Evolutionary conservation across 2,888 invertebrate species (phyloP).

Genomic region (Epsilonema sp.): DNA sequence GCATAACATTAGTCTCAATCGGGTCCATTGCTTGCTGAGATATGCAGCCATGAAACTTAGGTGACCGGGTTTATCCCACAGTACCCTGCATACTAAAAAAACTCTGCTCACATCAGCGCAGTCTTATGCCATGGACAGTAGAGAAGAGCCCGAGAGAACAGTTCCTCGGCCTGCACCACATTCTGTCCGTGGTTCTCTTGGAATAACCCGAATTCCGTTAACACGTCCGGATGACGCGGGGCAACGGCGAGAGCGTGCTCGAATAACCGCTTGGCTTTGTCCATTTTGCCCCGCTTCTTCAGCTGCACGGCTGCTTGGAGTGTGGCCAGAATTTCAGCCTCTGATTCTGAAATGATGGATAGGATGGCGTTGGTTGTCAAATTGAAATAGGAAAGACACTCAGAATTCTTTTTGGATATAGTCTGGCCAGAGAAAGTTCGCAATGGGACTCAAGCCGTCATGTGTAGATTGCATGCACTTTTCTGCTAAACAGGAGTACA

Average conservation of each 20-base stretch:
- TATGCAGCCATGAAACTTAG: too few species aligned
- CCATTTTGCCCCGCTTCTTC: slow-evolving; percentile 16
- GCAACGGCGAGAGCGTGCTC: slow-evolving; percentile 73
- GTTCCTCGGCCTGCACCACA: slow-evolving; percentile 66
- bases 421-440: too few species aligned
- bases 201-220: slow-evolving; percentile 67
- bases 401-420: too few species aligned
- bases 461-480: too few species aligned
- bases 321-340: slow-evolving; percentile 18
- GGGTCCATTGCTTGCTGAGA: too few species aligned
- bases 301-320: slow-evolving; percentile 17
- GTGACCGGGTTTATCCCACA: too few species aligned
- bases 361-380: too few species aligned
- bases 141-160: slow-evolving; percentile 58
- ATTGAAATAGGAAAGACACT: too few species aligned
- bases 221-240: slow-evolving; percentile 71
- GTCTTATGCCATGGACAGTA: slow-evolving; percentile 53
- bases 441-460: too few species aligned
- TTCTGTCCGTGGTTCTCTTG: slow-evolving; percentile 64
- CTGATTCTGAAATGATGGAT: not conserved
- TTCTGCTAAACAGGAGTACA: too few species aligned
- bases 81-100: too few species aligned
- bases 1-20: too few species aligned
- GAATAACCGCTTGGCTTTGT: slow-evolving; percentile 28
- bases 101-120: slow-evolving; percentile 17